phyloP scores from a whole-genome alignment of 1,140 invertebrate species.

The Caenorhabditis brenneri region DNA sequence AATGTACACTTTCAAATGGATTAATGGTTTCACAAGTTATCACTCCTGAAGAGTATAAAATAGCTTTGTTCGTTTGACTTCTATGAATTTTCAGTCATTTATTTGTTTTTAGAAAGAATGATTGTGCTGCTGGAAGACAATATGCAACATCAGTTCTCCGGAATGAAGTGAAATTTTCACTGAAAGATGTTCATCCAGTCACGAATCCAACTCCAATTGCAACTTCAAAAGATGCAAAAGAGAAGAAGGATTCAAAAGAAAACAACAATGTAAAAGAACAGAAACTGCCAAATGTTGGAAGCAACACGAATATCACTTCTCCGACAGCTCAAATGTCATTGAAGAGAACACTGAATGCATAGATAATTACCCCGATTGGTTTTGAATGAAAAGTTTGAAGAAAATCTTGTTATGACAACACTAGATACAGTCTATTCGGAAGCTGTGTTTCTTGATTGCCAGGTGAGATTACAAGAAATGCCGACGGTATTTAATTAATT shows the following conservation, averaged over 20 bases:
- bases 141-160: neutral
- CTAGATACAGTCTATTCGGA: too few relatives aligned
- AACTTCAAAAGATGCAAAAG: neutral
- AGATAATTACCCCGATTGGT: too few relatives aligned
- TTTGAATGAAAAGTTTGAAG: too few relatives aligned
- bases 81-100: neutral
- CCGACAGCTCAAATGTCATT: constrained; percentile 3
- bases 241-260: neutral
- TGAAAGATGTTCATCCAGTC: neutral
- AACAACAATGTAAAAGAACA: neutral
- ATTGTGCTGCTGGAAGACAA: neutral
- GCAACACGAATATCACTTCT: neutral
- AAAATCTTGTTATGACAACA: too few relatives aligned
- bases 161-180: neutral
- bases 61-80: neutral
- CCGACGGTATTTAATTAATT: too few relatives aligned
- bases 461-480: too few relatives aligned
- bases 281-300: neutral
- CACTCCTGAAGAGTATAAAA: neutral
- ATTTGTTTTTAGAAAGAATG: neutral
- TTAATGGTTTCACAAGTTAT: neutral
- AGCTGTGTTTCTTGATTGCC: too few relatives aligned
- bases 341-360: constrained; percentile 9
- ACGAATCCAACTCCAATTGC: neutral
- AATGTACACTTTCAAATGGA: constrained; percentile 9